Conservation (phyloP, 2,888 invertebrate genomes). For the Drosophila kambysellisi region DNA sequence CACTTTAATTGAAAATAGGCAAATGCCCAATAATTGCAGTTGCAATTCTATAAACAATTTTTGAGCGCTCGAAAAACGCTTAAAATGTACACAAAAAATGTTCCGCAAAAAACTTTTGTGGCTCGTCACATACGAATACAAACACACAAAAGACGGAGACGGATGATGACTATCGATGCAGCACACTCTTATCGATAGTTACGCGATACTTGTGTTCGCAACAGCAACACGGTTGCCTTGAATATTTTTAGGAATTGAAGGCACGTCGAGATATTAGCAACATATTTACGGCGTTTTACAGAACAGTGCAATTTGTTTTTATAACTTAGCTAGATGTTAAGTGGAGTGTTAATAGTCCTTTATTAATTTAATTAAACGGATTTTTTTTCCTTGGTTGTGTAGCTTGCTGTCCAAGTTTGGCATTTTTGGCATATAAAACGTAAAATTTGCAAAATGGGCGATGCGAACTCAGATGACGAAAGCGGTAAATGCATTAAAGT, state of each 20-base stretch:
- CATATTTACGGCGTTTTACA: constrained; percentile 9
- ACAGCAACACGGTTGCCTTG: constrained; percentile 29
- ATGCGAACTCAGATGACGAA: constrained; percentile 70
- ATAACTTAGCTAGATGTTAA: background rate
- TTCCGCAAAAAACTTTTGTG: constrained; percentile 82
- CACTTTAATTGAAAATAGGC: constrained; percentile 50
- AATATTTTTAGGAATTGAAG: constrained; percentile 13
- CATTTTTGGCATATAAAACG: constrained; percentile 19
- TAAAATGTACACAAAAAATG: constrained; percentile 80
- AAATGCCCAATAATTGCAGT: constrained; percentile 55
- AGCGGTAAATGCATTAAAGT: constrained; percentile 65
- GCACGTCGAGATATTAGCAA: constrained; percentile 6
- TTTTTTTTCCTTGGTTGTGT: background rate
- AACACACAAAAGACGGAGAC: constrained; percentile 72
- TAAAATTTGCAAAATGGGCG: constrained; percentile 59
- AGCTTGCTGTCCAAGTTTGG: background rate
- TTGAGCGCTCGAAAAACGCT: constrained; percentile 71
- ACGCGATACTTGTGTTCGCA: constrained; percentile 24
- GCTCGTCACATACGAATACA: constrained; percentile 82
- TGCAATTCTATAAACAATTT: constrained; percentile 61
- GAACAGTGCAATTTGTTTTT: background rate
- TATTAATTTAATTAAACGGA: background rate
- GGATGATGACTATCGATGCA: constrained; percentile 53
- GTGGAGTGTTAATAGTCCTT: background rate
- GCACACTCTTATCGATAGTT: constrained; percentile 48